phyloP scores from a whole-genome alignment of 2,888 invertebrate genomes.

The Rhagium mordax region DNA sequence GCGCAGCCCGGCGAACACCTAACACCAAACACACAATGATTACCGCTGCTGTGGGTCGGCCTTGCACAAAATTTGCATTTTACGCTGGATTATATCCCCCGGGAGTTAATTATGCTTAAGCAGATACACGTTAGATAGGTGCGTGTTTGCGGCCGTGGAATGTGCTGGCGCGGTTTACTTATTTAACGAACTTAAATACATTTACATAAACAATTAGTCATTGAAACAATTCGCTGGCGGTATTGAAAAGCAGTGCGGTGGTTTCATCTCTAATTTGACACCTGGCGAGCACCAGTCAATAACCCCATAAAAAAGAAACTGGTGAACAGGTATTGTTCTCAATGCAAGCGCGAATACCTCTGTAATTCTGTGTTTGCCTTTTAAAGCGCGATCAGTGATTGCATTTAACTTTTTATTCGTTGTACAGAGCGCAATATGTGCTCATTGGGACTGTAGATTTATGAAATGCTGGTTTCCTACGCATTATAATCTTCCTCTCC shows the following conservation, averaged over 20 bases:
- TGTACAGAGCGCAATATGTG: not conserved
- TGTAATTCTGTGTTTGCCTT: constrained; percentile 34
- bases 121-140: constrained; percentile 3
- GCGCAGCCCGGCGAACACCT: constrained; percentile 1
- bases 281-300: constrained; percentile 52
- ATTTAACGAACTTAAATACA: not conserved
- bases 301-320: constrained; percentile 53
- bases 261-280: constrained; percentile 42
- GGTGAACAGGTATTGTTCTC: constrained; percentile 46
- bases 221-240: constrained; percentile 1
- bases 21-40: not conserved
- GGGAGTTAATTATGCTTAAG: not conserved
- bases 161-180: not conserved
- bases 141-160: not conserved
- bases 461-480: too few relatives aligned
- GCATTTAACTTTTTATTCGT: constrained; percentile 20
- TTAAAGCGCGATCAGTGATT: constrained; percentile 33
- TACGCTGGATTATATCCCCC: not conserved
- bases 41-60: constrained; percentile 1
- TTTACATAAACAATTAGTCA: constrained; percentile 12
- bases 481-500: too few relatives aligned
- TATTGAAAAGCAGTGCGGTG: not conserved
- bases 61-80: constrained; percentile 8
- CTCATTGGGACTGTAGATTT: too few relatives aligned
- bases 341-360: constrained; percentile 38